phyloP scores from a whole-genome alignment of 2,888 invertebrate species.

The Psococerastis gibbosa region DNA sequence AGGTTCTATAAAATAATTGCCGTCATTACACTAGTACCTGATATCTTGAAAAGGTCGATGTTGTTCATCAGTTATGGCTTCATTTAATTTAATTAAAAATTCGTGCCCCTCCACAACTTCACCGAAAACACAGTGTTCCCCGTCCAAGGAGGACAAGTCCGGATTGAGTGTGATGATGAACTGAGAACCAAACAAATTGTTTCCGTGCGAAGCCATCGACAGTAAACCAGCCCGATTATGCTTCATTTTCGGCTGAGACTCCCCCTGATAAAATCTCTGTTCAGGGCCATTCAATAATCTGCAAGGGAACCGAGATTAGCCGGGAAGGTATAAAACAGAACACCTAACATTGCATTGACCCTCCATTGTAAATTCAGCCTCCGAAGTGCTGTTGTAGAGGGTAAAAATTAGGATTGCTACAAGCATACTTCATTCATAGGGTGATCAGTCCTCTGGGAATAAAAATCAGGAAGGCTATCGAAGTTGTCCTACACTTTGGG shows the following conservation, averaged over 20 bases:
- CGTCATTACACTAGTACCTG: constrained; percentile 23
- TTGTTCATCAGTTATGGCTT: constrained; percentile 76
- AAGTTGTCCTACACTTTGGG: too few relatives aligned
- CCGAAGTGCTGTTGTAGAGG: too few relatives aligned
- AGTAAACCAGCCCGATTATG: constrained; percentile 73
- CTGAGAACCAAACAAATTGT: constrained; percentile 79
- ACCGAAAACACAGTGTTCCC: constrained; percentile 86
- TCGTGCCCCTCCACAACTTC: constrained; percentile 86
- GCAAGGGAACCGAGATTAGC: too few relatives aligned
- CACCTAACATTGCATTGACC: too few relatives aligned
- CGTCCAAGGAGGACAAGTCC: constrained; percentile 76
- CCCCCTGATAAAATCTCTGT: constrained; percentile 79
- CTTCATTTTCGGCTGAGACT: constrained; percentile 76
- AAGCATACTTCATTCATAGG: too few relatives aligned
- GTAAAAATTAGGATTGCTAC: too few relatives aligned
- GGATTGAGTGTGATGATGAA: constrained; percentile 87
- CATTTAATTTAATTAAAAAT: constrained; percentile 73
- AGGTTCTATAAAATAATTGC: background rate
- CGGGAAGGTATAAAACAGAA: too few relatives aligned
- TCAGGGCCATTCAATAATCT: constrained; percentile 62
- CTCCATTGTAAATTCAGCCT: too few relatives aligned
- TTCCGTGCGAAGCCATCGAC: constrained; percentile 87
- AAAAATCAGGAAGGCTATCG: background rate
- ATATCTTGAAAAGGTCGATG: constrained; percentile 89
- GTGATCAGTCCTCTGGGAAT: too few relatives aligned